A percentile compares a stretch with the other conserved stretches of the same genome.
Evolutionary conservation across 2,797 vertebrate genomes (phyloP).

Genomic region (Falco naumanni): DNA sequence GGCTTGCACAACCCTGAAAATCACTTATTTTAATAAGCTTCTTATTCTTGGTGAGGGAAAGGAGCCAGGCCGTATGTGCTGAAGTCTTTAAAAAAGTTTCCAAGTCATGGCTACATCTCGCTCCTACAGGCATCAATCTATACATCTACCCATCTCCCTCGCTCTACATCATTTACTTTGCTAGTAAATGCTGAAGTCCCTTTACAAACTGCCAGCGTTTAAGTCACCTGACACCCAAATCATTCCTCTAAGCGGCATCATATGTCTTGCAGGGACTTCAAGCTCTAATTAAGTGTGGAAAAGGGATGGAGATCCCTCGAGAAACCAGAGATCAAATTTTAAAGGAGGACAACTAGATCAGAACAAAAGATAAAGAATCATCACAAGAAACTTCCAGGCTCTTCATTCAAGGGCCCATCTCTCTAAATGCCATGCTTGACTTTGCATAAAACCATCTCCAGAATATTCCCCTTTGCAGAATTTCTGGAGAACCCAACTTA

Average conservation of each 20-base stretch:
- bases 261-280: background rate
- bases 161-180: background rate
- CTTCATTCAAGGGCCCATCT: background rate
- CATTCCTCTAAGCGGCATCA: background rate
- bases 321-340: background rate
- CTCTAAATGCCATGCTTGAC: background rate
- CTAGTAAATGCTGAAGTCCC: background rate
- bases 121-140: background rate
- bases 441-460: background rate
- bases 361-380: background rate
- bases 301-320: background rate
- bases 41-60: background rate
- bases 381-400: background rate
- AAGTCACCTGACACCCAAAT: background rate
- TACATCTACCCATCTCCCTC: background rate
- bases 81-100: background rate
- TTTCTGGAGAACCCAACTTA: background rate
- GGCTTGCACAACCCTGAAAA: background rate
- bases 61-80: background rate
- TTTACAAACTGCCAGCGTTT: background rate
- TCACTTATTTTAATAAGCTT: background rate
- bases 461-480: background rate
- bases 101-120: background rate
- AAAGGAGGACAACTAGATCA: conserved; percentile 3
- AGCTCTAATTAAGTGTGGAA: background rate